A percentile compares a stretch with the other conserved stretches of the same genome.
These are phyloP conservation scores for Artibeus jamaicensis DNA, from an alignment of 2,797 vertebrate species.

Conservation along the genomic window DNA sequence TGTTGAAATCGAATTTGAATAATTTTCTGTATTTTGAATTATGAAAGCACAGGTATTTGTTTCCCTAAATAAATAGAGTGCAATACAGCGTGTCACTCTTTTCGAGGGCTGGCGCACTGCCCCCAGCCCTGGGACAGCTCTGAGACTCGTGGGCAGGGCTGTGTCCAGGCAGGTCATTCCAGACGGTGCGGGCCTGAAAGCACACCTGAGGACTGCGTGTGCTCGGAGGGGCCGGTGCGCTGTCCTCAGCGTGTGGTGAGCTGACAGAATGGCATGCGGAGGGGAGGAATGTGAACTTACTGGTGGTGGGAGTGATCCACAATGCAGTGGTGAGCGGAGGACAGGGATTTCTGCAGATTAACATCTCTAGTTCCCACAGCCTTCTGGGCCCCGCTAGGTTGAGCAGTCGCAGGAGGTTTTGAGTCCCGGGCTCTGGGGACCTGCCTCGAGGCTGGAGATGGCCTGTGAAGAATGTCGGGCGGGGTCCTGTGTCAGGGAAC, in stretches of 20 bases:
- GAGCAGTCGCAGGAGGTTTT: neutral
- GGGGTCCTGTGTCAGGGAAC: neutral
- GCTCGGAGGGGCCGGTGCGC: neutral
- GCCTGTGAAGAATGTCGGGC: neutral
- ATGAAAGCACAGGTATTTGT: conserved; percentile 45
- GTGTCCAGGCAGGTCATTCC: neutral
- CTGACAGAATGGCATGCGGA: neutral
- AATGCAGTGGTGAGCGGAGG: neutral
- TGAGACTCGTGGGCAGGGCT: neutral
- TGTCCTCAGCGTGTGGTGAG: neutral
- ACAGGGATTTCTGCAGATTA: neutral
- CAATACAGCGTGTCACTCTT: neutral
- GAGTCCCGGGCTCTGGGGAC: neutral
- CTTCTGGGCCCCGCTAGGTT: neutral
- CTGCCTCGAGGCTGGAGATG: neutral
- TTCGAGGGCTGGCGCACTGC: neutral
- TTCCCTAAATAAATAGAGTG: conserved; percentile 6
- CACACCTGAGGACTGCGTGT: neutral
- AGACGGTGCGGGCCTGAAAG: neutral
- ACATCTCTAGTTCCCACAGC: neutral
- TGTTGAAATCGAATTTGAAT: neutral
- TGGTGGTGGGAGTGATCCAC: neutral
- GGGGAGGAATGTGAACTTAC: neutral
- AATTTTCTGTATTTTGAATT: conserved; percentile 39
- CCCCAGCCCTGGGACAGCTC: neutral